Evolutionary conservation across 2,113 vertebrate species (phyloP).

Genomic region (Mustela nigripes): DNA sequence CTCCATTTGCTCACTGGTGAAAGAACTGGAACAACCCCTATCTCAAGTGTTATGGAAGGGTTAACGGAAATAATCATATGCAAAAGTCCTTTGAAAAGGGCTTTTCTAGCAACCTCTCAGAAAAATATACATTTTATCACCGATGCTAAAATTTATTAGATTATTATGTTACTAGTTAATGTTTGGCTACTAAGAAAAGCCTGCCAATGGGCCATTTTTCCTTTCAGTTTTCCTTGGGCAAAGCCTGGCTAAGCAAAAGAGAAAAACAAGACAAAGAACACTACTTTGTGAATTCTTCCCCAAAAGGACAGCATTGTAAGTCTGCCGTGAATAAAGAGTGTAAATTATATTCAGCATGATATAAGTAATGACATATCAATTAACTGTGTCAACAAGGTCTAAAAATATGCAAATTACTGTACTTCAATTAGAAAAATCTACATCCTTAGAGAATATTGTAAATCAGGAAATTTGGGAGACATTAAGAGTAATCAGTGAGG

Average conservation of each 20-base stretch:
- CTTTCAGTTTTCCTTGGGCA: constrained; percentile 82
- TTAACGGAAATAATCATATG: neutral
- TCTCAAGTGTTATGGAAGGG: neutral
- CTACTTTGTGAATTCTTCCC: constrained; percentile 79
- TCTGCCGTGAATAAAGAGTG: constrained; percentile 83
- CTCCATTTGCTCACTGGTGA: neutral
- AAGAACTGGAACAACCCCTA: neutral
- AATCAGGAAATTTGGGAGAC: constrained; percentile 94
- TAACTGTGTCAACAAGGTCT: constrained; percentile 92
- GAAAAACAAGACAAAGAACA: constrained; percentile 75
- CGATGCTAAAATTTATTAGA: constrained; percentile 81
- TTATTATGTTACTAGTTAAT: constrained; percentile 85
- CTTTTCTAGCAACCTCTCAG: neutral
- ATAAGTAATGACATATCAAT: constrained; percentile 93
- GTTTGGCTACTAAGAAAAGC: constrained; percentile 82
- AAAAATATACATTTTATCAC: constrained; percentile 79
- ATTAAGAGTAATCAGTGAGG: constrained; percentile 93
- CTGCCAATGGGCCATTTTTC: constrained; percentile 81
- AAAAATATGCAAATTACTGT: constrained; percentile 93
- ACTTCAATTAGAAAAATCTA: constrained; percentile 94
- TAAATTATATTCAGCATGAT: constrained; percentile 89
- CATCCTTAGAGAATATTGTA: constrained; percentile 93
- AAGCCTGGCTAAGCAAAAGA: constrained; percentile 77
- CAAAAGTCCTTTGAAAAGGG: constrained; percentile 8
- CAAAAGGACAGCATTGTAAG: constrained; percentile 86